Evolutionary conservation across 1,140 invertebrate genomes (phyloP).

Genomic region (Trinorchestia longiramus): DNA sequence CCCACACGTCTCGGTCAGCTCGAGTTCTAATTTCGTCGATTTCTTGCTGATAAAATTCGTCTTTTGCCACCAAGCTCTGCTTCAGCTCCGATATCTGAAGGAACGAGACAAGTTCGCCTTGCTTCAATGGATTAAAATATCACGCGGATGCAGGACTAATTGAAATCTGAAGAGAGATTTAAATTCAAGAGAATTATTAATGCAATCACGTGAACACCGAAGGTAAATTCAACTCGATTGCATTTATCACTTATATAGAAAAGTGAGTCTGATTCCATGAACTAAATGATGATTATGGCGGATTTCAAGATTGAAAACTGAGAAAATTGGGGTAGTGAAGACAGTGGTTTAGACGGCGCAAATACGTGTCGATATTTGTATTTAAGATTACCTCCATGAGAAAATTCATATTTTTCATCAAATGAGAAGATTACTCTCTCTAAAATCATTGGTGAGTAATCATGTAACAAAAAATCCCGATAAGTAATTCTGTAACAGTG

Average conservation of each 20-base stretch:
- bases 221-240: not conserved
- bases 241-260: not conserved
- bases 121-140: not conserved
- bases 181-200: not conserved
- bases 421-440: not conserved
- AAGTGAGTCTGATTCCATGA: not conserved
- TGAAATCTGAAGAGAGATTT: not conserved
- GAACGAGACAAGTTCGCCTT: not conserved
- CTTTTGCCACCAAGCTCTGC: slow-evolving; percentile 73
- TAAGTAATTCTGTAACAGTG: too few species aligned
- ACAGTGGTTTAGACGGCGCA: too few species aligned
- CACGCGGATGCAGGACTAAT: not conserved
- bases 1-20: slow-evolving; percentile 73
- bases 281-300: not conserved
- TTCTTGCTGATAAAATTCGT: slow-evolving; percentile 71
- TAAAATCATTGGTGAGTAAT: too few species aligned
- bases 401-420: not conserved
- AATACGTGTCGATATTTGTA: not conserved
- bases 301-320: not conserved
- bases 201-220: not conserved
- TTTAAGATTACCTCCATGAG: not conserved
- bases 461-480: too few species aligned
- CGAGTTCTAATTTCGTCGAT: slow-evolving; percentile 74
- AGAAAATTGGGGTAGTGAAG: too few species aligned
- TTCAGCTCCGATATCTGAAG: slow-evolving; percentile 74